Evolutionary conservation across 2,888 invertebrate genomes (phyloP), one percentile per base, ranked within the genome.

Genomic region (Andricus quercusramuli): DNA sequence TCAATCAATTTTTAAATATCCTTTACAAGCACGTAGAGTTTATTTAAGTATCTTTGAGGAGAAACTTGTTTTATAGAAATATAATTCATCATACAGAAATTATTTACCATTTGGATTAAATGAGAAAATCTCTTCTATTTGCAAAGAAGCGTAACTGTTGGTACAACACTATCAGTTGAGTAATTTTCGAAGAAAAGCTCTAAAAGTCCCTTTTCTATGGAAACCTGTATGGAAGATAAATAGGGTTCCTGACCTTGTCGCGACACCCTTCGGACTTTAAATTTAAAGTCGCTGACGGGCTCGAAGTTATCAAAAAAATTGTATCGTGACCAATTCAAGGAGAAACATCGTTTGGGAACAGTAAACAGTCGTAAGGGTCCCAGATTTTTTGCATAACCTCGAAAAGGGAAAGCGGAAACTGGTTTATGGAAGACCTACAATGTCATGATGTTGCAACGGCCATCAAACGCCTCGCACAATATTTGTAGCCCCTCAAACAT

Each of bases 321-420:
- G 80, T 80, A 80, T 83, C 87, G 88, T 86, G 86, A 87, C 90
- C 78, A 88, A 89, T 90, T 78, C 87, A 88, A 89, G 90, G 89
- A 82, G 83, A 90, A 89, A 88, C 85, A 88, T 85, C 85, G 80
- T 82, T 83, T 79, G 77, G 41, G 59, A 79, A 67, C 64, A 83
- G 85, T 86, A 88, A 88, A 88, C 86, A 86, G 77, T 85, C 80
- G 83, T 82, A 82, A 82, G 84, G 84, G 87, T 84, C 64, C 56
- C 70, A 22, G 67, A 86, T 90, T 88, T 86, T 86, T 87, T 88
- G 86, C 85, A 84, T 85, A 88, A 83, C 85, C 85, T 85, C 84
- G 86, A 82, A 80, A 85, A 87, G 85, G 84, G 88, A 90, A 88
- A 89, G 87, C 80, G 84, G 82, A 81, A 78, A 80, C 77, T 44